Conservation (phyloP, 2,888 invertebrate genomes). For the Epirrhoe tristata region DNA sequence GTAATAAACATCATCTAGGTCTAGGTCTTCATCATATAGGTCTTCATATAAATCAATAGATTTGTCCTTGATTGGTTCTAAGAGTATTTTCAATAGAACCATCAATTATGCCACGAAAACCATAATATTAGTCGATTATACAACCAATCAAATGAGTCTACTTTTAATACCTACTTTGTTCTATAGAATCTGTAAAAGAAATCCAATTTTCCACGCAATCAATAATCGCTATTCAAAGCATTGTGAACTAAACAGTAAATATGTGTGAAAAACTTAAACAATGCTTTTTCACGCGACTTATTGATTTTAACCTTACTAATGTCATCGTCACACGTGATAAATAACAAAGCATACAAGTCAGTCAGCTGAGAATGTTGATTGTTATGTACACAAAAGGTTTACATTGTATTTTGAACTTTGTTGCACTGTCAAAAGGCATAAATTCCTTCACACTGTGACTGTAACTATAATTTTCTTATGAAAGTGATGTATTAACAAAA, state of each 20-base stretch:
- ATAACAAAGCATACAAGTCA: conserved; percentile 15
- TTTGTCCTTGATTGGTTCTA: no score
- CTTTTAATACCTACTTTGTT: no score
- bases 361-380: conserved; percentile 4
- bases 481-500: conserved; percentile 4
- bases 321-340: conserved; percentile 13
- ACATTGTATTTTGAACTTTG: neutral
- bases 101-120: no score
- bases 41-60: no score
- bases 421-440: neutral
- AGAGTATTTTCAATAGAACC: neutral
- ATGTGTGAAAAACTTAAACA: conserved; percentile 27
- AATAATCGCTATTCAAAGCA: neutral
- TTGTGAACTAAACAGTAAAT: conserved; percentile 12
- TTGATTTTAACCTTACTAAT: conserved; percentile 16
- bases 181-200: neutral
- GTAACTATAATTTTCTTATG: neutral
- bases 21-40: no score
- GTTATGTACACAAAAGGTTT: neutral
- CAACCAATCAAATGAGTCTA: no score
- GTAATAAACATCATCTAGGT: no score
- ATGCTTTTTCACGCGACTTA: conserved; percentile 21
- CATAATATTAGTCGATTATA: no score
- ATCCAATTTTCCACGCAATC: conserved; percentile 8
- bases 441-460: neutral